A percentile compares a stretch with the other conserved stretches of the same genome.
These are phyloP conservation scores for Prunella fulvescens DNA, from an alignment of 2,113 vertebrate genomes.

Conservation along the genomic window DNA sequence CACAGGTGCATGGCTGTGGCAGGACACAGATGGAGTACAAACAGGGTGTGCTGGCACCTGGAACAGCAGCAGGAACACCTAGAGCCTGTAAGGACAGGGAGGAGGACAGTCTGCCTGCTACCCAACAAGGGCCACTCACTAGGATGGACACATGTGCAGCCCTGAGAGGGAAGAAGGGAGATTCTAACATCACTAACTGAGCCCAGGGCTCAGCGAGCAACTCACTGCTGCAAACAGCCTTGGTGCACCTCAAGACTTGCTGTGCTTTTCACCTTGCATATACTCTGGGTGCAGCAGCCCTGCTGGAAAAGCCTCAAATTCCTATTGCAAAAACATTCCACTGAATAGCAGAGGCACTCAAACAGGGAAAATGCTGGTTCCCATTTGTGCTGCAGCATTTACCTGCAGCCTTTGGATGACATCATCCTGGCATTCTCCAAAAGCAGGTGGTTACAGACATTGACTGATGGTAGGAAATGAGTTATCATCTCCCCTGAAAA, in stretches of 20 bases:
- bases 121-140: no score
- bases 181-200: background rate
- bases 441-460: background rate
- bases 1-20: fast-evolving
- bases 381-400: background rate
- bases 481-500: background rate
- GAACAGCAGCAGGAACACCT: background rate
- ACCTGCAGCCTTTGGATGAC: background rate
- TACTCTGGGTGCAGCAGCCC: background rate
- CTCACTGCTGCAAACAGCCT: background rate
- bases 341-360: background rate
- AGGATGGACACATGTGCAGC: background rate
- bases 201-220: fast-evolving
- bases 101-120: background rate
- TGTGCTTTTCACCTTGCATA: background rate
- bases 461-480: background rate
- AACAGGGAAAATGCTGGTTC: background rate
- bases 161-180: background rate
- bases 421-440: background rate
- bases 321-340: background rate
- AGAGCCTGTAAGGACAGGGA: background rate
- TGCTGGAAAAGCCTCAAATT: background rate
- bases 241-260: background rate
- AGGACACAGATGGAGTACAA: background rate
- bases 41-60: background rate